These are phyloP conservation scores for Holacanthus passer DNA, from an alignment of 2,113 vertebrate genomes.

Conservation along the genomic window DNA sequence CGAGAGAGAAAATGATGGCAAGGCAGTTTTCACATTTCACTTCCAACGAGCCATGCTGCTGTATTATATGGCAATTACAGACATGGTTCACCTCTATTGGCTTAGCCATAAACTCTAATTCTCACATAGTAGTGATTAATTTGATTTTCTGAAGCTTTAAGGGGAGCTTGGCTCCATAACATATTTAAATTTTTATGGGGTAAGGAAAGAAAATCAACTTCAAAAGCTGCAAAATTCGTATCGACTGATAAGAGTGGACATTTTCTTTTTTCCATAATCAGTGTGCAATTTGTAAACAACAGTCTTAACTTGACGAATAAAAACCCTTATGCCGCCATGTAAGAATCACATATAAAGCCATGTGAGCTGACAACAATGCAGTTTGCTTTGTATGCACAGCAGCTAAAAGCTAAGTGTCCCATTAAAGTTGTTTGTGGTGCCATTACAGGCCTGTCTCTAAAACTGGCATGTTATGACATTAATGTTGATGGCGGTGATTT, in stretches of 20 bases:
- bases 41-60: conserved; percentile 76
- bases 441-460: conserved; percentile 63
- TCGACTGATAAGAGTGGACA: conserved; percentile 6
- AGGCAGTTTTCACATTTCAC: conserved; percentile 79
- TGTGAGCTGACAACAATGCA: background rate
- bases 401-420: conserved; percentile 54
- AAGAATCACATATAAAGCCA: background rate
- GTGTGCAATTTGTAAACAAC: conserved; percentile 24
- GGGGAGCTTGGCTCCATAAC: conserved; percentile 58
- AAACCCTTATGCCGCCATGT: background rate
- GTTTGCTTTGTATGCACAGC: conserved; percentile 39
- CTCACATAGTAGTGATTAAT: conserved; percentile 74
- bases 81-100: conserved; percentile 77
- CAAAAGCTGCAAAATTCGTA: conserved; percentile 40
- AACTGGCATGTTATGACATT: conserved; percentile 75
- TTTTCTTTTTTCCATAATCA: conserved; percentile 2
- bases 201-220: conserved; percentile 59
- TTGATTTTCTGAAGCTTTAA: conserved; percentile 70
- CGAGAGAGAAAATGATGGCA: conserved; percentile 76
- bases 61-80: conserved; percentile 81
- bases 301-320: conserved; percentile 8
- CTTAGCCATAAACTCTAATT: conserved; percentile 74
- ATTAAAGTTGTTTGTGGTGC: conserved; percentile 69
- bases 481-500: conserved; percentile 77
- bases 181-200: conserved; percentile 56